phyloP scores from a whole-genome alignment of 2,113 vertebrate genomes.

The Hipposideros armiger region DNA sequence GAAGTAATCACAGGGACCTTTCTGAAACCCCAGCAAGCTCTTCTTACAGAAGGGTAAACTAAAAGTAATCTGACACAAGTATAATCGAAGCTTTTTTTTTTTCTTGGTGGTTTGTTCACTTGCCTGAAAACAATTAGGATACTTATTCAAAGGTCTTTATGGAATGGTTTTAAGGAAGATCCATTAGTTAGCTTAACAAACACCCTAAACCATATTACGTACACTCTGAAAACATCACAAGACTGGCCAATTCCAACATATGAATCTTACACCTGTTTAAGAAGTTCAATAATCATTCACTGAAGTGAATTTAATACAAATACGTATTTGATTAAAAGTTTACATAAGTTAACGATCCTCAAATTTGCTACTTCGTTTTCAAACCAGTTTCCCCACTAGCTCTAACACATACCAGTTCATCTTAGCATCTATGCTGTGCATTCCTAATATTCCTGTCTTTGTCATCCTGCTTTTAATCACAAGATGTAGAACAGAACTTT shows the following conservation, averaged over 20 bases:
- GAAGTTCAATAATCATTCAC: constrained; percentile 35
- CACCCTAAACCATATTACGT: background rate
- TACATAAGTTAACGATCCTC: constrained; percentile 27
- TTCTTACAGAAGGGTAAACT: constrained; percentile 55
- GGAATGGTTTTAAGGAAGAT: background rate
- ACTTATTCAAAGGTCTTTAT: constrained; percentile 8
- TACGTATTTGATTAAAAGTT: background rate
- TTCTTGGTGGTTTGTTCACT: constrained; percentile 27
- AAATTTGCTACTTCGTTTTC: constrained; percentile 29
- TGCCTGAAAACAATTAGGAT: constrained; percentile 42
- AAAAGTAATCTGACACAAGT: constrained; percentile 59
- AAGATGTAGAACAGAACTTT: background rate
- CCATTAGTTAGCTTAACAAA: constrained; percentile 26
- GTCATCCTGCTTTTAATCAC: constrained; percentile 57
- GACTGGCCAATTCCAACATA: background rate
- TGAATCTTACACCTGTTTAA: background rate
- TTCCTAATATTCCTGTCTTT: background rate
- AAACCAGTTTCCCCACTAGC: constrained; percentile 4
- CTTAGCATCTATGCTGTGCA: background rate
- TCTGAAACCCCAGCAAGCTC: constrained; percentile 33
- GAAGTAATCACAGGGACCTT: constrained; percentile 33
- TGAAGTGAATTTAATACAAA: constrained; percentile 54
- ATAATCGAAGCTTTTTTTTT: constrained; percentile 23
- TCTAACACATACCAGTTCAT: constrained; percentile 20
- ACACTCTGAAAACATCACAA: constrained; percentile 42